Evolutionary conservation across 2,113 vertebrate species (phyloP).

Genomic region (Phalacrocorax pelagicus): DNA sequence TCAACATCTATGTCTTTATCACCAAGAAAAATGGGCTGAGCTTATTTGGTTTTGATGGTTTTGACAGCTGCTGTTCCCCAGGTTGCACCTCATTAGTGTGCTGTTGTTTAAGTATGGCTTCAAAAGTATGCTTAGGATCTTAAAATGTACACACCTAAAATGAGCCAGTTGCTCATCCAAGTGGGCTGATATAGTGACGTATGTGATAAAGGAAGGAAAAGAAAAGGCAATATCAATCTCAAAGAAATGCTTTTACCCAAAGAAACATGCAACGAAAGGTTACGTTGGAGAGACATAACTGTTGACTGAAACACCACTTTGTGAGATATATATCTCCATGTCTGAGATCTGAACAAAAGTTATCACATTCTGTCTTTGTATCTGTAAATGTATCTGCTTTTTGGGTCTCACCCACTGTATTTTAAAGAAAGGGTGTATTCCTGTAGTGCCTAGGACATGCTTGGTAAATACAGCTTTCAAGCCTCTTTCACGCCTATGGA

Average conservation of each 20-base stretch:
- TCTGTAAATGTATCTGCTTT: neutral
- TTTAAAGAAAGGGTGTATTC: neutral
- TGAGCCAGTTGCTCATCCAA: neutral
- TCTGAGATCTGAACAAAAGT: neutral
- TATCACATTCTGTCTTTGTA: neutral
- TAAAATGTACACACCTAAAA: neutral
- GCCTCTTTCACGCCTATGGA: neutral
- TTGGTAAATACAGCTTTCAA: constrained; percentile 5
- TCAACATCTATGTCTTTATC: neutral
- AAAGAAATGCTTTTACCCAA: neutral
- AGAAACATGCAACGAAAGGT: neutral
- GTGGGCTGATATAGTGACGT: neutral
- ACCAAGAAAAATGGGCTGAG: neutral
- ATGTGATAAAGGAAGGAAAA: neutral
- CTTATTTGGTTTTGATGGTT: neutral
- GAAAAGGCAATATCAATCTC: neutral
- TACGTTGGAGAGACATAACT: neutral
- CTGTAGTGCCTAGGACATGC: neutral
- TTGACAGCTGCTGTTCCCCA: neutral
- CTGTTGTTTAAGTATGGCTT: neutral
- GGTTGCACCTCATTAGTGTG: neutral
- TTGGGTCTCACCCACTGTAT: neutral
- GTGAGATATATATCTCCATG: neutral
- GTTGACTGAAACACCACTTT: neutral
- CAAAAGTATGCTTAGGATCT: neutral